Conservation (phyloP, 2,113 vertebrate genomes). For the Rynchops niger region DNA sequence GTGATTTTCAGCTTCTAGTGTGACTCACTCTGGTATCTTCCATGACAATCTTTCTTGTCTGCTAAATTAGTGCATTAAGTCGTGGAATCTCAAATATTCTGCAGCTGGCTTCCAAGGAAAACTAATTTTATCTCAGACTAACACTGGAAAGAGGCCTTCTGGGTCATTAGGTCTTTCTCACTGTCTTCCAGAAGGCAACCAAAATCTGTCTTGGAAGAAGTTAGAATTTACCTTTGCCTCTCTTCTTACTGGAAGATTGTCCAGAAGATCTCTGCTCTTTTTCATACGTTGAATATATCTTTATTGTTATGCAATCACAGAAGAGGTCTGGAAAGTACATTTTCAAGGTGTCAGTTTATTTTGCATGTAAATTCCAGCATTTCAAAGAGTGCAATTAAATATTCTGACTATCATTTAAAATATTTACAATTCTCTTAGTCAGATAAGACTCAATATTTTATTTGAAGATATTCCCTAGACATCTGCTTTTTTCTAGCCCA, state of each 20-base stretch:
- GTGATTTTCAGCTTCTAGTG: not conserved
- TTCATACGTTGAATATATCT: not conserved
- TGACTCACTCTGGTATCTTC: not conserved
- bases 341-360: constrained; percentile 33
- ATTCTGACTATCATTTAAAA: constrained; percentile 58
- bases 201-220: not conserved
- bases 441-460: constrained; percentile 67
- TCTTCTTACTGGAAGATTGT: not conserved
- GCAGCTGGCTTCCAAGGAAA: not conserved
- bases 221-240: not conserved
- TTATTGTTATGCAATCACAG: not conserved
- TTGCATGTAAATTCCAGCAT: constrained; percentile 14
- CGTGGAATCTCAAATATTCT: not conserved
- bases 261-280: not conserved
- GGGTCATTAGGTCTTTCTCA: not conserved
- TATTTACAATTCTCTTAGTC: constrained; percentile 61
- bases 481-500: constrained; percentile 59
- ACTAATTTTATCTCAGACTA: not conserved
- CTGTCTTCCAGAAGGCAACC: not conserved
- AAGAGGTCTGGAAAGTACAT: not conserved
- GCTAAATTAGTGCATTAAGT: not conserved
- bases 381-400: constrained; percentile 54
- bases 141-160: not conserved
- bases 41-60: not conserved
- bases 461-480: constrained; percentile 50